These are phyloP conservation scores for Urocynchramus pylzowi DNA, from an alignment of 2,113 vertebrate species.

Conservation along the genomic window DNA sequence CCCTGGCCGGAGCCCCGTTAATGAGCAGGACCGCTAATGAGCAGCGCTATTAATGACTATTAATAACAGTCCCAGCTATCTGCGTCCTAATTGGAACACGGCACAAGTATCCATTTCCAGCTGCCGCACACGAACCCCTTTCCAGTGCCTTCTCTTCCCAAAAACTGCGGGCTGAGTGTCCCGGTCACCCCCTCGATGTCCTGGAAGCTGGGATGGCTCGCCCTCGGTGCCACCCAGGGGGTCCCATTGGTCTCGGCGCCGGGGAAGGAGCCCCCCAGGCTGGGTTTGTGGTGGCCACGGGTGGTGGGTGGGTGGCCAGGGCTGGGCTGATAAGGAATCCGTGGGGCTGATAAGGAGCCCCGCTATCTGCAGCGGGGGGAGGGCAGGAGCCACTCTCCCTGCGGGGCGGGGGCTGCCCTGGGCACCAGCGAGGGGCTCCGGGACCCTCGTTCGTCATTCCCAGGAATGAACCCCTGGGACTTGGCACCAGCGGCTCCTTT, in stretches of 20 bases:
- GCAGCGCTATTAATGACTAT: not conserved
- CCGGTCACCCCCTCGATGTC: rapidly evolving
- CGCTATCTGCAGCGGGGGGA: not conserved
- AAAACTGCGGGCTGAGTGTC: not conserved
- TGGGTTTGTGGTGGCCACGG: not conserved
- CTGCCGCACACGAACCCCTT: not conserved
- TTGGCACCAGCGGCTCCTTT: rapidly evolving
- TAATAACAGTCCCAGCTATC: not conserved
- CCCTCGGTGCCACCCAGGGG: not conserved
- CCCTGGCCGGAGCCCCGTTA: not conserved
- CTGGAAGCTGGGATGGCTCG: not conserved
- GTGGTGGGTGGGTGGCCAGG: not conserved
- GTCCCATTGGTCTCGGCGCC: not conserved
- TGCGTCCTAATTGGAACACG: not conserved
- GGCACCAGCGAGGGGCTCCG: not conserved
- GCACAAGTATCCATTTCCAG: not conserved
- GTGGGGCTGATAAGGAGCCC: not conserved
- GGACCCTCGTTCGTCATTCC: not conserved
- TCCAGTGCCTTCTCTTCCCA: not conserved
- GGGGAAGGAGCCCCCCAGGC: not conserved
- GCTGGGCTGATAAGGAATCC: not conserved
- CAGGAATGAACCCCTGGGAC: not conserved
- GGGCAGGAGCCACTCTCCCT: not conserved
- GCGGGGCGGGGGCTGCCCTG: not conserved
- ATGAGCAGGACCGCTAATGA: not conserved